Percentiles rank a stretch among this genome's conserved stretches.
Conservation (phyloP, 1,140 invertebrate species). For the Drosophila busckii region DNA sequence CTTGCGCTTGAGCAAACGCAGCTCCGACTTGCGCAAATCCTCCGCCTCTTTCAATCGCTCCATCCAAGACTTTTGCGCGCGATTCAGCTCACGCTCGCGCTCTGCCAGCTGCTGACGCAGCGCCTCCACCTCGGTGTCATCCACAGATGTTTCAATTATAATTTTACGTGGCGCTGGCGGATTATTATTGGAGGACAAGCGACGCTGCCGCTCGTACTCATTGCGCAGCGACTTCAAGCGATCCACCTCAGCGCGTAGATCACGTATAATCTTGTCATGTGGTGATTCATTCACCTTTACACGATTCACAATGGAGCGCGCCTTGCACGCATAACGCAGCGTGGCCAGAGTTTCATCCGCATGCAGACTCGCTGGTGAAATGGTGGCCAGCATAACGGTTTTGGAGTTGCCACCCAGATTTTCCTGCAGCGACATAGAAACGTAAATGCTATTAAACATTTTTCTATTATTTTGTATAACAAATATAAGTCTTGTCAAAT, state of each 20-base stretch:
- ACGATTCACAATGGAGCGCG: constrained; percentile 95
- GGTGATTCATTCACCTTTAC: constrained; percentile 95
- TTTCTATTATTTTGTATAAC: neutral
- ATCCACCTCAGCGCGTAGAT: constrained; percentile 89
- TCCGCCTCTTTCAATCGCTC: constrained; percentile 82
- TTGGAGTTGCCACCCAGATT: constrained; percentile 95
- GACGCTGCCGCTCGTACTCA: constrained; percentile 80
- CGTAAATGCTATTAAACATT: neutral
- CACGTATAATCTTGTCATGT: constrained; percentile 90
- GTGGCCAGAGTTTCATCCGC: constrained; percentile 91
- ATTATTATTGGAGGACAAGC: constrained; percentile 52
- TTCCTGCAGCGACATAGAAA: constrained; percentile 81
- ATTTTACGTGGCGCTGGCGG: constrained; percentile 66
- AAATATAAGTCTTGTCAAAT: neutral
- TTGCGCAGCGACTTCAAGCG: constrained; percentile 81
- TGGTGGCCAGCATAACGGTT: constrained; percentile 91
- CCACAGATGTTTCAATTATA: constrained; percentile 77
- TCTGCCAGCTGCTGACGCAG: constrained; percentile 82
- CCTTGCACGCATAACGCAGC: constrained; percentile 91
- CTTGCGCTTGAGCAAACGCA: constrained; percentile 80
- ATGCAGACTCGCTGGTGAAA: constrained; percentile 88
- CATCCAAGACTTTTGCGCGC: constrained; percentile 82
- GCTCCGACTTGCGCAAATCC: constrained; percentile 81
- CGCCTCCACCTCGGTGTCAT: constrained; percentile 79
- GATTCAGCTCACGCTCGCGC: constrained; percentile 81